Evolutionary conservation across 2,797 vertebrate genomes (phyloP).

Genomic region (Hoplostethus mediterraneus): DNA sequence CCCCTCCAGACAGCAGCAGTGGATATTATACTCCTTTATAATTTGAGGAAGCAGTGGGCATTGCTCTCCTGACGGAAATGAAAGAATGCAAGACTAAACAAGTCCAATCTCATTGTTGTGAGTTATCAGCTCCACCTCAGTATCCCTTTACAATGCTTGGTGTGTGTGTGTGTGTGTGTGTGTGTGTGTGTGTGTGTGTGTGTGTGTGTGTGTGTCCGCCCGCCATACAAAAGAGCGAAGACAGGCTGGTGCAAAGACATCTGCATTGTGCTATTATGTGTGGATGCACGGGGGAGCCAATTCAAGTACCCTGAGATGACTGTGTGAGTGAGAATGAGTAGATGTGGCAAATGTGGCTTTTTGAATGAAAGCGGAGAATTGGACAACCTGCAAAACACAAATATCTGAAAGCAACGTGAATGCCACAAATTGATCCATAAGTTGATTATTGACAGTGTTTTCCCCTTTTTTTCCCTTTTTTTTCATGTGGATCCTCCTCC

Average conservation of each 20-base stretch:
- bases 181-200: no score
- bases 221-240: background rate
- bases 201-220: no score
- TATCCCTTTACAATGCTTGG: no score
- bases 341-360: background rate
- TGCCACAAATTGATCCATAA: constrained; percentile 1
- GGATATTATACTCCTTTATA: background rate
- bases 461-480: constrained; percentile 25
- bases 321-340: background rate
- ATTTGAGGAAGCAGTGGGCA: constrained; percentile 4
- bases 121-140: no score
- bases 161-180: no score
- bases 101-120: background rate
- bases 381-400: background rate
- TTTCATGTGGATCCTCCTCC: constrained; percentile 59
- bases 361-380: background rate
- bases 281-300: background rate
- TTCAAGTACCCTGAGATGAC: background rate
- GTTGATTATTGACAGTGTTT: constrained; percentile 10
- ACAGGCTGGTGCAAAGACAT: background rate
- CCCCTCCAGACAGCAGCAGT: no score
- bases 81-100: background rate
- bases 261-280: background rate
- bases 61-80: constrained; percentile 3
- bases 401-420: constrained; percentile 18